These are phyloP conservation scores for Thripadectes ignobilis DNA, from an alignment of 2,797 vertebrate genomes.

Conservation along the genomic window DNA sequence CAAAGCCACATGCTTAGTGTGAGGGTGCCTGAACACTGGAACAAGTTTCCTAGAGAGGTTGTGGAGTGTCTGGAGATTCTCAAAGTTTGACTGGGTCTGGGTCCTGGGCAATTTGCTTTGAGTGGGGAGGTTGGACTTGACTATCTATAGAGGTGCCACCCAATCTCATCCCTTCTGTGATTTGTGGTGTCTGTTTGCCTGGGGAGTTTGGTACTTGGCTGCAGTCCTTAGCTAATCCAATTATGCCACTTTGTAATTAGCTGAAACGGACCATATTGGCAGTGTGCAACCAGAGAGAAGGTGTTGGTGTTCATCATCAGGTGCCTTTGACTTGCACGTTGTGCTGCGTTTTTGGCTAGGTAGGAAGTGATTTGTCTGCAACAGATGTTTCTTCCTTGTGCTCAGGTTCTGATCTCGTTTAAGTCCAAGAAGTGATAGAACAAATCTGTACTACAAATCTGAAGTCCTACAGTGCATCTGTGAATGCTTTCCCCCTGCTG, in stretches of 20 bases:
- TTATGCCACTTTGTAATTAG: background rate
- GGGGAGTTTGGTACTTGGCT: background rate
- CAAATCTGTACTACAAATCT: conserved; percentile 53
- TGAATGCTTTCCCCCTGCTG: conserved; percentile 40
- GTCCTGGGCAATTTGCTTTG: background rate
- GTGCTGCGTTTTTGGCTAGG: conserved; percentile 5
- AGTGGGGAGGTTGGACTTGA: background rate
- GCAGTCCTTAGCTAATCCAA: background rate
- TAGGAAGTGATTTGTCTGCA: conserved; percentile 20
- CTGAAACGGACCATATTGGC: background rate
- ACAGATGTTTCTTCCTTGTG: conserved; percentile 45
- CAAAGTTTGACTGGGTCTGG: rapidly evolving
- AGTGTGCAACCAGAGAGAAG: background rate
- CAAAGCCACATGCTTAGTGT: background rate
- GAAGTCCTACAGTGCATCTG: conserved; percentile 39
- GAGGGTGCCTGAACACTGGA: background rate
- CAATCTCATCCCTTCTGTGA: rapidly evolving
- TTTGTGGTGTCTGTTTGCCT: background rate
- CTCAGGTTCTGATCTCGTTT: background rate
- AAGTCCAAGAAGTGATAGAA: conserved; percentile 26
- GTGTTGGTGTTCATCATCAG: background rate
- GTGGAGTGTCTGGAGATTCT: background rate
- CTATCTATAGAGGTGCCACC: background rate
- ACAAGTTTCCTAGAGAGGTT: background rate
- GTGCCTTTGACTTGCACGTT: background rate